phyloP scores from a whole-genome alignment of 2,888 invertebrate genomes.

The Pterostichus niger region DNA sequence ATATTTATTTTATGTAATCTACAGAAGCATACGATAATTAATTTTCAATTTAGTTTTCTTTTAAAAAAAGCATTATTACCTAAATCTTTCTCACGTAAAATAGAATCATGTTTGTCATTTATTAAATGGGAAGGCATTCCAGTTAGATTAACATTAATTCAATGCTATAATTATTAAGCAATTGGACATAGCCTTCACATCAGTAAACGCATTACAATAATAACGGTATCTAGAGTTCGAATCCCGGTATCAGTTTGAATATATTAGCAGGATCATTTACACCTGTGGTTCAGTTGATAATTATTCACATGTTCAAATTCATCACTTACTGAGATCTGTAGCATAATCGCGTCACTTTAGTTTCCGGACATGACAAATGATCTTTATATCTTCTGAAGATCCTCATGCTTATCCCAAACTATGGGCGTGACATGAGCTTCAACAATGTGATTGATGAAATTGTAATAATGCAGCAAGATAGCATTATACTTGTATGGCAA shows the following conservation, averaged over 20 bases:
- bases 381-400: conserved; percentile 39
- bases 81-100: too few relatives aligned
- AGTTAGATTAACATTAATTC: too few relatives aligned
- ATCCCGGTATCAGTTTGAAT: conserved; percentile 3
- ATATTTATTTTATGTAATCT: too few relatives aligned
- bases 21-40: too few relatives aligned
- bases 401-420: conserved; percentile 21
- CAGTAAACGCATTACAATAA: background rate
- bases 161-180: too few relatives aligned
- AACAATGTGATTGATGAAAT: conserved; percentile 22
- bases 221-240: background rate
- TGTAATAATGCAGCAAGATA: background rate
- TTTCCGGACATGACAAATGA: conserved; percentile 26
- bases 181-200: too few relatives aligned
- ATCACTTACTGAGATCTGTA: conserved; percentile 1
- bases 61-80: too few relatives aligned
- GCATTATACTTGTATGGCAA: too few relatives aligned
- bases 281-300: conserved; percentile 16
- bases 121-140: too few relatives aligned
- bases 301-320: conserved; percentile 32
- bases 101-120: too few relatives aligned
- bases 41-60: too few relatives aligned
- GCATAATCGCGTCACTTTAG: background rate
- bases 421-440: background rate
- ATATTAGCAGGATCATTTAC: conserved; percentile 13